A percentile compares a stretch with the other conserved stretches of the same genome.
Evolutionary conservation across 2,797 vertebrate species (phyloP).

Genomic region (Antennarius maculatus): DNA sequence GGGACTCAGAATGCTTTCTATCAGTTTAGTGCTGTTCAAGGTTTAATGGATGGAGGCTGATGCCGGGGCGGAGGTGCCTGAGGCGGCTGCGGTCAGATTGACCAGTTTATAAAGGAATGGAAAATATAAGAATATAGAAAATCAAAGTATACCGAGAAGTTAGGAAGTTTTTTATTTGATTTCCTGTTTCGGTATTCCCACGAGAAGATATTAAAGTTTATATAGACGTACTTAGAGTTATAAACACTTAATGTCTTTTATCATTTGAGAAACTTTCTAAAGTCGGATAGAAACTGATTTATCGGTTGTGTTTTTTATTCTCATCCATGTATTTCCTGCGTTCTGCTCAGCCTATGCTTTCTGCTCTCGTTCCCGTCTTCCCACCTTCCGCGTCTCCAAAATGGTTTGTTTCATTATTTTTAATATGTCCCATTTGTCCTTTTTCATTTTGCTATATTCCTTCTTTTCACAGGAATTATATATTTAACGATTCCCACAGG

Average conservation of each 20-base stretch:
- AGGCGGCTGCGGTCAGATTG: too few relatives aligned
- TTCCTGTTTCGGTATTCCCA: too few relatives aligned
- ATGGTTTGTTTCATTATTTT: constrained; percentile 65
- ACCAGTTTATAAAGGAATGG: too few relatives aligned
- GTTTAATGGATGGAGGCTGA: constrained; percentile 1
- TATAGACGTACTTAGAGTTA: too few relatives aligned
- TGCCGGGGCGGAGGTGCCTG: not conserved
- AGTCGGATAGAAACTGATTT: too few relatives aligned
- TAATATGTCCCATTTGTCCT: constrained; percentile 71
- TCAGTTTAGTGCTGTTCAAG: not conserved
- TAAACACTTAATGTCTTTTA: too few relatives aligned
- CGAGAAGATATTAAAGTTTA: too few relatives aligned
- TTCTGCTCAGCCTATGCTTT: constrained; percentile 19
- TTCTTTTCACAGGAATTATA: constrained; percentile 45
- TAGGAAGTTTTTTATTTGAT: too few relatives aligned
- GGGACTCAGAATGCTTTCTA: too few relatives aligned
- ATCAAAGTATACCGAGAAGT: too few relatives aligned
- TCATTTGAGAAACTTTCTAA: too few relatives aligned
- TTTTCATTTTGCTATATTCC: constrained; percentile 58
- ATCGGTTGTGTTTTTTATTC: not conserved
- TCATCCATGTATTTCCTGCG: constrained; percentile 8
- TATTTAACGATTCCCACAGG: constrained; percentile 66
- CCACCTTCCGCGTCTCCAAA: constrained; percentile 34
- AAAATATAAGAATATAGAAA: too few relatives aligned
- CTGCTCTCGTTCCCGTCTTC: constrained; percentile 32